Evolutionary conservation across 2,797 vertebrate genomes (phyloP), one percentile per base, ranked within the genome.

Genomic region (Mormyrus hasselquistii): DNA sequence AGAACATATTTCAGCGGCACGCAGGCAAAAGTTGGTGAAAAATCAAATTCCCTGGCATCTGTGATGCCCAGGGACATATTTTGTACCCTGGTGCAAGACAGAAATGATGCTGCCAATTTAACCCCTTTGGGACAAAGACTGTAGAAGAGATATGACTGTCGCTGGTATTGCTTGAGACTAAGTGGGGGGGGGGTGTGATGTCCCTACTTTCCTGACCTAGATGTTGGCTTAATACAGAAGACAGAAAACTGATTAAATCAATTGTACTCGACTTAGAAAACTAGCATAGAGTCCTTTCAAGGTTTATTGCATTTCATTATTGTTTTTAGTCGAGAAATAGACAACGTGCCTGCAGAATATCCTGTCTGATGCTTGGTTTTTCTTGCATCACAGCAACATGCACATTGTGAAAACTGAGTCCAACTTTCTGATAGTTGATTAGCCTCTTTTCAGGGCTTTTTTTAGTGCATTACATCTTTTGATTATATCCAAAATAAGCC

Each of bases 221-320:
- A 82, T 82, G 76, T n/a, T 82, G 19, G 76, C 76, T 47, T 82
- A 82, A 82, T 73, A 38, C 76, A 82, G 76, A 82, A 82, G 76
- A 82, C 16, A 82, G 76, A 82, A 47, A 82, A 22, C 41, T 82
- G 76, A 44, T 82, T 82, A 82, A 82, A 82, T 82, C 41, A 82
- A 47, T 82, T 82, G 76, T 82, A 22, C 41, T 12, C 22, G 76
- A 82, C 19, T 82, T 47, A 82, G 76, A 82, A 82, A 82, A 47
- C 38, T n/a, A 82, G 38, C 38, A 44, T 44, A 79, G 16, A 44
- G 76, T 82, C 38, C 38, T 47, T 10, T 82, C 41, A 82, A 82
- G 76, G 76, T 82, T 47, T 44, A 82, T 82, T 47, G 76, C 41
- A 82, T 82, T 82, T 44, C 7, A 82, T 44, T n/a, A 47, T 47